Conservation (phyloP, 53 echinoderm and acorn worm genomes). For the Pentamera pediparva region DNA sequence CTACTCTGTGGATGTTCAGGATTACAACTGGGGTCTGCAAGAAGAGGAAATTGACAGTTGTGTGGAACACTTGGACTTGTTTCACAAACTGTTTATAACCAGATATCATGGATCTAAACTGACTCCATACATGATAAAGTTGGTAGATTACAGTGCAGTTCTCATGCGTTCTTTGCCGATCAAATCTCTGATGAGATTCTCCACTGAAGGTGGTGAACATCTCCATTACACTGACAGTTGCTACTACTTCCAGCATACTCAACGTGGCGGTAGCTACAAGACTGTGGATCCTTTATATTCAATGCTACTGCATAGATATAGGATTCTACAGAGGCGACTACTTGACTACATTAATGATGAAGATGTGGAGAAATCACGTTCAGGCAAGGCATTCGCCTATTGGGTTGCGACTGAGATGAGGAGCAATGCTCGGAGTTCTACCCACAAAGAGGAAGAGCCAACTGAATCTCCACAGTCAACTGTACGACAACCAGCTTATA, state of each 20-base stretch:
- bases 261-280: not conserved
- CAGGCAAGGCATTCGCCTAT: no score
- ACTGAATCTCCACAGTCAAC: no score
- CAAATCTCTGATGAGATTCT: constrained; percentile 7
- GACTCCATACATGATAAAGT: not conserved
- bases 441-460: no score
- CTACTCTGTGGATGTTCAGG: not conserved
- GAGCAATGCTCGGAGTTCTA: no score
- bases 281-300: not conserved
- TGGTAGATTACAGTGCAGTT: not conserved
- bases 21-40: not conserved
- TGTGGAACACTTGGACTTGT: not conserved
- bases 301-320: not conserved
- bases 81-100: constrained; percentile 8
- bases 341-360: no score
- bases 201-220: constrained; percentile 26
- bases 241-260: not conserved
- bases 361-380: no score
- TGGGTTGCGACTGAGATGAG: no score
- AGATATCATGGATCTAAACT: not conserved
- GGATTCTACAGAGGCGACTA: no score
- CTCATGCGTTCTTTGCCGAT: not conserved
- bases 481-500: no score
- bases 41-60: not conserved
- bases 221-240: not conserved